Conservation (phyloP, 2,888 invertebrate species). For the Zaprionus bogoriensis region DNA sequence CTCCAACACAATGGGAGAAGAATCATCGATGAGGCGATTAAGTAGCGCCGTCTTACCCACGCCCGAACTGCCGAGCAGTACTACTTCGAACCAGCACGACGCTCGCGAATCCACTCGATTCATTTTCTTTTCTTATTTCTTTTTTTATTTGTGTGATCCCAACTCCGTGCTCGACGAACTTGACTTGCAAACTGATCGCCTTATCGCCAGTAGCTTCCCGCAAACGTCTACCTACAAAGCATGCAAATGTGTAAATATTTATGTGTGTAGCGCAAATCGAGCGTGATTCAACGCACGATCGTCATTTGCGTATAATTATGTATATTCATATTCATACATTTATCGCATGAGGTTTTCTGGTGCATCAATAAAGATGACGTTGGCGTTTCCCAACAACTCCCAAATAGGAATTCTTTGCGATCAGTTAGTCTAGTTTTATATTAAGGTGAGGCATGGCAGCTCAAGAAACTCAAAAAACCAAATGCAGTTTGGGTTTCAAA, state of each 20-base stretch:
- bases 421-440: no score
- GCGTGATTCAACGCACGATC: neutral
- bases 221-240: neutral
- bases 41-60: constrained; percentile 56
- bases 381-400: no score
- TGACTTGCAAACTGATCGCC: neutral
- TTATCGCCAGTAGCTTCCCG: neutral
- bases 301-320: neutral
- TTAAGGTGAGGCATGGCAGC: no score
- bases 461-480: no score
- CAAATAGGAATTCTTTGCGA: no score
- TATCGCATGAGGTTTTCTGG: no score
- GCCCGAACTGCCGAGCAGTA: constrained; percentile 26
- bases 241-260: neutral
- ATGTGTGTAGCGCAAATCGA: neutral
- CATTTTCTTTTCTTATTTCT: no score
- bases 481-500: no score
- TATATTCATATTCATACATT: neutral
- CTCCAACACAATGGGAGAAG: neutral
- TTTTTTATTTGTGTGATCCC: neutral
- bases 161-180: neutral
- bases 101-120: no score
- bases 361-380: no score
- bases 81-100: constrained; percentile 3
- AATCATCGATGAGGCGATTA: neutral